phyloP scores from a whole-genome alignment of 2,113 vertebrate genomes.

The Elephas maximus region DNA sequence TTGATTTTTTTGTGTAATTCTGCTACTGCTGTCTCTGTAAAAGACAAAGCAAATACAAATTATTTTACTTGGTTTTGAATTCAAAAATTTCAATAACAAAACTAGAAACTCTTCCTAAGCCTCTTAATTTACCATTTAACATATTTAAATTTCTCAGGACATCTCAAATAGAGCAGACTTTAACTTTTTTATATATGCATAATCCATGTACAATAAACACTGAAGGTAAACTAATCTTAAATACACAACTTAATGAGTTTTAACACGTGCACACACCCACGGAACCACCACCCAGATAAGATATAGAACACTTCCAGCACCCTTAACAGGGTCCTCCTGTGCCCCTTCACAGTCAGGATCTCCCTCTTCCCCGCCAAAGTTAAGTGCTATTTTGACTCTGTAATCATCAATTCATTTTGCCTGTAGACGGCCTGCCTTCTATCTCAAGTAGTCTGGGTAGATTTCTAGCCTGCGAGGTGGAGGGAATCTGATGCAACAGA shows the following conservation, averaged over 20 bases:
- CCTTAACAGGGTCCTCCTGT: background rate
- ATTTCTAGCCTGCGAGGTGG: background rate
- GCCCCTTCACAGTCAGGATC: background rate
- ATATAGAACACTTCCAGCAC: too few relatives aligned
- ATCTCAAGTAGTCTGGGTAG: background rate
- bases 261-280: background rate
- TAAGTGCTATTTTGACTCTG: background rate
- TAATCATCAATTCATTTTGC: background rate
- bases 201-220: background rate
- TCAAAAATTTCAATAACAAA: slow-evolving; percentile 25
- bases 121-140: background rate
- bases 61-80: slow-evolving; percentile 66
- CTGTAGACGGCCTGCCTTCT: background rate
- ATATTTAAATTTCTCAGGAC: background rate
- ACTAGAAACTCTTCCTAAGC: background rate
- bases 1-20: slow-evolving; percentile 92
- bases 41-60: slow-evolving; percentile 80
- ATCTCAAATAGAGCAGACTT: background rate
- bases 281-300: background rate
- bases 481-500: background rate
- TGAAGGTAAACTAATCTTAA: background rate
- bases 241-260: background rate
- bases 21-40: slow-evolving; percentile 87
- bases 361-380: background rate
- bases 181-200: background rate